These are phyloP conservation scores for Chaetodon trifascialis DNA, from an alignment of 2,113 vertebrate species.

Conservation along the genomic window DNA sequence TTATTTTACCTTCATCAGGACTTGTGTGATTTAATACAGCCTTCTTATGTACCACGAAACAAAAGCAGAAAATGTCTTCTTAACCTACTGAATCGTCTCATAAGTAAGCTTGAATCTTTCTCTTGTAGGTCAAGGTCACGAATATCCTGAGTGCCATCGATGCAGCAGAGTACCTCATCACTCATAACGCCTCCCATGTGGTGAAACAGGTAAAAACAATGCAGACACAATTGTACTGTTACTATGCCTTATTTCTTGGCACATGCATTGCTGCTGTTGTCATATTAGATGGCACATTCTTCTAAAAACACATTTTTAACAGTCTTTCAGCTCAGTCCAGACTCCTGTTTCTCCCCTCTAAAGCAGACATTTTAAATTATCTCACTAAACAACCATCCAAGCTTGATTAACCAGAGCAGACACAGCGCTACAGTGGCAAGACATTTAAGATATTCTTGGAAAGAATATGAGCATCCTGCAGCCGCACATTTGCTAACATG, in stretches of 20 bases:
- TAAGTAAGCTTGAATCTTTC: rapidly evolving
- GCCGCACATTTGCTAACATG: not conserved
- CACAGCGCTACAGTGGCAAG: not conserved
- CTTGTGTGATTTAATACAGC: too few species aligned
- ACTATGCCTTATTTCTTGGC: not conserved
- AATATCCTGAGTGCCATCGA: conserved; percentile 88
- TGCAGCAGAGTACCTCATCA: conserved; percentile 89
- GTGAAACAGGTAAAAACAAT: conserved; percentile 76
- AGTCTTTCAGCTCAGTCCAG: not conserved
- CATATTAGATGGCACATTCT: not conserved
- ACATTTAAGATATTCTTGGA: not conserved
- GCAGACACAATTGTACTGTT: not conserved
- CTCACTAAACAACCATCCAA: not conserved
- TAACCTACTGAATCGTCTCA: not conserved
- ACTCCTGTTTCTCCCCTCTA: not conserved
- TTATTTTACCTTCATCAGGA: too few species aligned
- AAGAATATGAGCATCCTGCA: not conserved
- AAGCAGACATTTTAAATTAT: not conserved
- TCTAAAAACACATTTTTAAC: not conserved
- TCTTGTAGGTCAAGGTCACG: conserved; percentile 86
- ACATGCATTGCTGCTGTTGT: not conserved
- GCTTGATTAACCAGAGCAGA: not conserved
- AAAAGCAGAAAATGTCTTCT: not conserved
- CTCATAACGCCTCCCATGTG: conserved; percentile 86
- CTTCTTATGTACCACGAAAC: too few species aligned